Conservation (phyloP, 2,113 vertebrate genomes). For the Otis tarda region DNA sequence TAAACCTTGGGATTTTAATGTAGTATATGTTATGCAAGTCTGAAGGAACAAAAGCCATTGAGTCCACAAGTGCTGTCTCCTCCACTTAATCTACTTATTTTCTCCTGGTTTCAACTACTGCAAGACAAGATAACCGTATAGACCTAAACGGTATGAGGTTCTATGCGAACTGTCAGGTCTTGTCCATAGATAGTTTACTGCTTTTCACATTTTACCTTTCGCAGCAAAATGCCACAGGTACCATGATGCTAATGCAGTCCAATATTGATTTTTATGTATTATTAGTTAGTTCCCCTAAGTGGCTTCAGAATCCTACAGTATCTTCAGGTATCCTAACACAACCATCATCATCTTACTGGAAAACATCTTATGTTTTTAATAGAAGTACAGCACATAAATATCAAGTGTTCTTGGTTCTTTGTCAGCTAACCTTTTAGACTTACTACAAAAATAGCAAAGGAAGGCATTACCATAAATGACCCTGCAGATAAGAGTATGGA, state of each 20-base stretch:
- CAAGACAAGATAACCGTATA: neutral
- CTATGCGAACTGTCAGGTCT: neutral
- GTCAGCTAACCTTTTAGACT: neutral
- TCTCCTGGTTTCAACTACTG: neutral
- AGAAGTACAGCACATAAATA: neutral
- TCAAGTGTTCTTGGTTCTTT: neutral
- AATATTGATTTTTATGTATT: neutral
- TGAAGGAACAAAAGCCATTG: neutral
- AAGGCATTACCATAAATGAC: neutral
- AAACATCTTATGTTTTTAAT: neutral
- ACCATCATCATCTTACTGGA: neutral
- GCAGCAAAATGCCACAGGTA: neutral
- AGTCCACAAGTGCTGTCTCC: neutral
- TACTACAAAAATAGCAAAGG: neutral
- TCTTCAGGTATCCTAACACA: neutral
- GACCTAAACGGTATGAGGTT: neutral
- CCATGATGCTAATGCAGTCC: neutral
- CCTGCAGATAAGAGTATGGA: neutral
- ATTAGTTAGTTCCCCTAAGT: neutral
- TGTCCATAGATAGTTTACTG: neutral
- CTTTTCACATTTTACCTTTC: neutral
- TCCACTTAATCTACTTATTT: neutral
- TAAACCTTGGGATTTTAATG: neutral
- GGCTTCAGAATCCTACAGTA: neutral
- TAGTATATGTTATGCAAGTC: neutral